Conservation (phyloP, 2,113 vertebrate genomes). For the Hemichromis elongatus region DNA sequence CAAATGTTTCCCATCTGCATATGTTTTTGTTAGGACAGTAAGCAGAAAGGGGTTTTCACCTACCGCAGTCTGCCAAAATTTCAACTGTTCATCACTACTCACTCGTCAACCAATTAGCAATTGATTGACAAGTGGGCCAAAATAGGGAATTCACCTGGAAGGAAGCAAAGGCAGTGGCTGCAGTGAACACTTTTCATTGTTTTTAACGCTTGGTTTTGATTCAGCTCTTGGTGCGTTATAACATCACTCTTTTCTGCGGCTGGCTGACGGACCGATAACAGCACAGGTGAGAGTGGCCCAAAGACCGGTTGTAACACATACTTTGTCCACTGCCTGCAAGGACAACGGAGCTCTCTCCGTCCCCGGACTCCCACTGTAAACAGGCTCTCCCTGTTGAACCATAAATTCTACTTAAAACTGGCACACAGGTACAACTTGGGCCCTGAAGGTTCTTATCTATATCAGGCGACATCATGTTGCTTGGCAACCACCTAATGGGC, state of each 20-base stretch:
- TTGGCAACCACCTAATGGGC: background rate
- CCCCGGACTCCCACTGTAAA: background rate
- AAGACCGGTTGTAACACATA: background rate
- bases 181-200: background rate
- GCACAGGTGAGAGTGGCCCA: background rate
- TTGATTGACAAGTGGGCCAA: background rate
- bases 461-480: background rate
- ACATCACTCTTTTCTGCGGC: background rate
- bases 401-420: background rate
- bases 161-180: accelerated
- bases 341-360: background rate
- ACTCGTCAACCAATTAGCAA: too few species aligned
- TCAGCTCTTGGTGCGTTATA: background rate
- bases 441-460: background rate
- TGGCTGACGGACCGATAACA: background rate
- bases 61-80: background rate
- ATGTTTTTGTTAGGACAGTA: too few species aligned
- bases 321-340: background rate
- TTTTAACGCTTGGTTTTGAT: background rate
- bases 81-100: background rate
- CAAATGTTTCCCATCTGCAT: background rate
- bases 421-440: background rate
- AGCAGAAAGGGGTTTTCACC: background rate
- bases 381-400: background rate
- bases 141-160: background rate